Evolutionary conservation across 2,797 vertebrate genomes (phyloP), one percentile per base, ranked within the genome.

Genomic region (Melanotaenia boesemani): DNA sequence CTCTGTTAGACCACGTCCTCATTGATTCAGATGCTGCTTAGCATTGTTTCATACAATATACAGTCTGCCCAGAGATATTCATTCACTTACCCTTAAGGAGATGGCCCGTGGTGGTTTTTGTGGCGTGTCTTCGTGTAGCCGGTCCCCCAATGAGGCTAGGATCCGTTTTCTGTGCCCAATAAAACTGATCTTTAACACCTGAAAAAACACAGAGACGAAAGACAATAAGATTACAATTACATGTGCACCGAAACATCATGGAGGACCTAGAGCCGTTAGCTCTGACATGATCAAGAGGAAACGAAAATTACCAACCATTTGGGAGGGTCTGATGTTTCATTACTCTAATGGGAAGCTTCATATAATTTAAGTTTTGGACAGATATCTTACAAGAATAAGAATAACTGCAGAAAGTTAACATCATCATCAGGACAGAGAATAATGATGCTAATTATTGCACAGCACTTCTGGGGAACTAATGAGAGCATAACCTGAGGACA

Each of bases 61-160:
- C 52, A 6, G 24, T 70, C 56, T 63, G 57, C 67, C 62, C 20
- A 44, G 41, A 60, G 39, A 63, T 58, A 56, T 48, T 57, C 62
- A 79, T 85, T 89, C 16, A 46, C 16, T 48, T 48, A 48, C 97
- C 96, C 97, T 94, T 90, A 99, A 94, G 91, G 97, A 98, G 94
- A 98, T 97, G 82, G 97, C 97, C 77, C 97, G 95, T n/a, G 97
- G 97, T 78, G 98, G 97, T 87, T 99, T 99, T 86, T 98, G 98
- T 16, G 97, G 97, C 30, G 96, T 96, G 72, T 98, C 97, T 87
- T 99, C 97, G 95, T 98, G 97, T 86, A 99, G 95, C 67, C 97
- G 94, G 88, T 99, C 97, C 82, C 98, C 98, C 92, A 99, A 88
- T 74, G 98, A 99, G 13, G 97, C 97, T 77, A 99, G 91, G 89